Base-by-base conservation (phyloP, 2,888 invertebrate species). In the Tryphoninae sp. region DNA sequence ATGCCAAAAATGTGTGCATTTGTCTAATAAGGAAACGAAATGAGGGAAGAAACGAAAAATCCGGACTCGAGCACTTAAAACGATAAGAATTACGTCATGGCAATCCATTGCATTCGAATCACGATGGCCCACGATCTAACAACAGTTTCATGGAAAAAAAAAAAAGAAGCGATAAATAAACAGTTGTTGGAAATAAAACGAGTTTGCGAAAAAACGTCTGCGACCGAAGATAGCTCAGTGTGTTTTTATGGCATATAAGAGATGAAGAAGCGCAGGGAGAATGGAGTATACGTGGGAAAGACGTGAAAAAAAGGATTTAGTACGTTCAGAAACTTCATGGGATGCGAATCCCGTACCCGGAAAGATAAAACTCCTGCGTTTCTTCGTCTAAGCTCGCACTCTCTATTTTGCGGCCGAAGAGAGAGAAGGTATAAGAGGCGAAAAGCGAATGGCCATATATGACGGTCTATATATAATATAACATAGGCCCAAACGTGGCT, bases 401-500 rank as follows among this genome's bases (percentile, higher is more conserved):
- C n/a, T 16, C n/a, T 40, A 23, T 13, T 22, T 62, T 26, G 49
- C 33, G 33, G 26, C 61, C 49, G 7, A 51, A 45, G 19, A 55
- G 3, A n/a, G 3, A 23, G 16, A 59, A 72, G 6, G 16, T 61
- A n/a, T 26, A 33, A 59, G 67, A 62, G 49, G 65, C 65, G 45
- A 75, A 65, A 45, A 67, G 33, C 45, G 78, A 59, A 65, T 23
- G 62, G 51, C 19, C 64, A 68, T 51, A 33, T 33, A 33, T 33
- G 33, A 33, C 33, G 33, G 33, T 33, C 33, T 33, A 33, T 6
- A 33, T 33, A 61, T 59, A 73, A 69, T 74, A 40, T 11, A 59
- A 58, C 72, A 49, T 78, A 67, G 72, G 65, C 49, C 69, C 11
- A 58, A 33, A 33, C 71, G 74, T 81, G 83, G 83, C 83, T 58